phyloP scores from a whole-genome alignment of 1,140 invertebrate genomes.

The Drosophila sproati region DNA sequence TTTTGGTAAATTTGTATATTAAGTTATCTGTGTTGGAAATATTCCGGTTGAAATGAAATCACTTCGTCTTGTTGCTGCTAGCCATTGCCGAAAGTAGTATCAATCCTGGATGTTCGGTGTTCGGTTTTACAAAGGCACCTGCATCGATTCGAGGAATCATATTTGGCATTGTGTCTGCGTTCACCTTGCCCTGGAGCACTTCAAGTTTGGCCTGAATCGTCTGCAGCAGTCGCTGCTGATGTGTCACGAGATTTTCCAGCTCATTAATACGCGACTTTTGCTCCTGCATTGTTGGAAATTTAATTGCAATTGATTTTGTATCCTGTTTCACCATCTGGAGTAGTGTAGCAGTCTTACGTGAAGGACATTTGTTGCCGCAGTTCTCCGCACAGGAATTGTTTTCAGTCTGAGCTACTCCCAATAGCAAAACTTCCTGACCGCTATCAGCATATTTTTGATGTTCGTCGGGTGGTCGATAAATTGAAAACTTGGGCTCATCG shows the following conservation, averaged over 20 bases:
- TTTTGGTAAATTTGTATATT: neutral
- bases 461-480: slow-evolving; percentile 33
- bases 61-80: slow-evolving; percentile 15
- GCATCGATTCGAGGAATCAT: neutral
- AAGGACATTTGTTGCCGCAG: neutral
- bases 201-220: slow-evolving; percentile 55
- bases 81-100: neutral
- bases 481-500: slow-evolving; percentile 44
- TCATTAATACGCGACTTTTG: slow-evolving; percentile 45
- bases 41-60: neutral
- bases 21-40: no score
- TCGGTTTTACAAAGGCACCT: neutral
- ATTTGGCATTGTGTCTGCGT: neutral
- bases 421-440: slow-evolving; percentile 28
- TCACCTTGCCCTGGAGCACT: slow-evolving; percentile 31
- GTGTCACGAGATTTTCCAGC: slow-evolving; percentile 38
- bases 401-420: neutral
- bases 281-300: neutral
- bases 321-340: neutral
- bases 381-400: neutral
- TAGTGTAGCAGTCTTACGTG: neutral
- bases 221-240: slow-evolving; percentile 51
- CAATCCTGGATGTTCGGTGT: neutral
- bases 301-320: neutral
- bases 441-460: neutral